Evolutionary conservation across 1,140 invertebrate genomes (phyloP), one percentile per base, ranked within the genome.

Genomic region (Drosophila pseudoobscura): DNA sequence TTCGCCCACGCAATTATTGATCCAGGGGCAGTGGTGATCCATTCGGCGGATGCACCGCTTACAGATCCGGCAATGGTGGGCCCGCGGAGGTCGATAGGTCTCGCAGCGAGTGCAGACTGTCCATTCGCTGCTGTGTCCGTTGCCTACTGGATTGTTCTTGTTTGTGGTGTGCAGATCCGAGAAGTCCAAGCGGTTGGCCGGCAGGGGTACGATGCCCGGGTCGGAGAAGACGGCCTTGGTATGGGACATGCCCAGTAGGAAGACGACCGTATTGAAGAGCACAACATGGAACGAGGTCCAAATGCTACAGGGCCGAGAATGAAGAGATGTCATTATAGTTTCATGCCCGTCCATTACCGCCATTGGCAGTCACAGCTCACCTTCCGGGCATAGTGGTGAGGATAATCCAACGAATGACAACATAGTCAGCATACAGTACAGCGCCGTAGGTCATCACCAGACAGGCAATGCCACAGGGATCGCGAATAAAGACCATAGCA

Each of bases 1-100:
- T 92, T 98, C 97, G 49, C 97, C 97, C 35, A 98, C 97, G 92
- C 97, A 98, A 92, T 98, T 98, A 90, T 98, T 98, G 41, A 98
- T 97, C 96, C 96, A 96, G 74, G 71, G 93, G 92, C 91, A 98
- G 92, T 98, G 97, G 92, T 98, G 97, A 92, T 98, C 97, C 97
- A 98, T 97, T 85, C 95, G 93, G 47, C 95, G 92, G 64, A 98
- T 96, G 91, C 97, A 98, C 60, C 96, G 93, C 85, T 96, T 94
- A 91, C 97, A 98, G 82, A 97, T 96, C 68, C 97, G 93, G 92
- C 97, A 98, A 91, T 98, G 97, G 92, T 98, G 97, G 39, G 97
- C 96, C 76, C 96, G 92, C 13, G 96, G 96, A 35, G 97, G 97
- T 55, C 97, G 92, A 89, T 96, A 97, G 7, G 95, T 96, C 92